Percentiles rank a stretch among this genome's conserved stretches.
Evolutionary conservation across 23 tunicate genomes (phyloP).

Genomic region (Phallusia fumigata): DNA sequence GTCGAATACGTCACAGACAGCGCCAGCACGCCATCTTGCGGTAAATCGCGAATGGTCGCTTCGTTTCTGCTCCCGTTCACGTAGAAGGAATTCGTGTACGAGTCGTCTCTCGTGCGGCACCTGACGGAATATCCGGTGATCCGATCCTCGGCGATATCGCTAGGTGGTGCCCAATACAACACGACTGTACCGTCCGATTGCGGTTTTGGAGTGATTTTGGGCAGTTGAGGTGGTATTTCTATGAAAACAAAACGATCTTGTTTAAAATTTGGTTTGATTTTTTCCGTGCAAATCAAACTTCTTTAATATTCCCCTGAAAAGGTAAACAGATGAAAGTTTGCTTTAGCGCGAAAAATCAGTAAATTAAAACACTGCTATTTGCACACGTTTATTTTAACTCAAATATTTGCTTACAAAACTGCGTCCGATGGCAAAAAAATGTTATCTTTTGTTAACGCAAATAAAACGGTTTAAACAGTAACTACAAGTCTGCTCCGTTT

Average conservation of each 20-base stretch:
- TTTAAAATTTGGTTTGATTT: not conserved
- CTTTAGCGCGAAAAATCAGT: too few species aligned
- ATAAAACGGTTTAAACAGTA: too few species aligned
- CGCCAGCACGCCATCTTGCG: conserved; percentile 21
- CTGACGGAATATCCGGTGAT: conserved; percentile 52
- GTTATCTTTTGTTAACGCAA: too few species aligned
- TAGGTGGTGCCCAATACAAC: conserved; percentile 51
- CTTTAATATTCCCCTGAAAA: too few species aligned
- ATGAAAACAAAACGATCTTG: not conserved
- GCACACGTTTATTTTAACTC: too few species aligned
- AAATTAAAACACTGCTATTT: too few species aligned
- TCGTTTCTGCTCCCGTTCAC: conserved; percentile 16
- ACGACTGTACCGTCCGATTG: conserved; percentile 20
- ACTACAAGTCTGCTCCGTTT: too few species aligned
- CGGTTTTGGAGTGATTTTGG: conserved; percentile 9
- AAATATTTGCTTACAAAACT: too few species aligned
- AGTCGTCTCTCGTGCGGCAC: conserved; percentile 31
- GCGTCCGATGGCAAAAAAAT: too few species aligned
- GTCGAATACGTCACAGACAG: conserved; percentile 57
- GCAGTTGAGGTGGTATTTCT: conserved; percentile 36
- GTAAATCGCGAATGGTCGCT: conserved; percentile 18
- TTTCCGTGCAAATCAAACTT: too few species aligned
- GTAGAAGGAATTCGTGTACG: conserved; percentile 6
- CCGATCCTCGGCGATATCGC: conserved; percentile 28
- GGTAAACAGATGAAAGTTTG: too few species aligned